Percentiles rank a stretch among this genome's conserved stretches.
These are phyloP conservation scores for Oryzias sinensis DNA, from an alignment of 2,797 vertebrate genomes.

Conservation along the genomic window DNA sequence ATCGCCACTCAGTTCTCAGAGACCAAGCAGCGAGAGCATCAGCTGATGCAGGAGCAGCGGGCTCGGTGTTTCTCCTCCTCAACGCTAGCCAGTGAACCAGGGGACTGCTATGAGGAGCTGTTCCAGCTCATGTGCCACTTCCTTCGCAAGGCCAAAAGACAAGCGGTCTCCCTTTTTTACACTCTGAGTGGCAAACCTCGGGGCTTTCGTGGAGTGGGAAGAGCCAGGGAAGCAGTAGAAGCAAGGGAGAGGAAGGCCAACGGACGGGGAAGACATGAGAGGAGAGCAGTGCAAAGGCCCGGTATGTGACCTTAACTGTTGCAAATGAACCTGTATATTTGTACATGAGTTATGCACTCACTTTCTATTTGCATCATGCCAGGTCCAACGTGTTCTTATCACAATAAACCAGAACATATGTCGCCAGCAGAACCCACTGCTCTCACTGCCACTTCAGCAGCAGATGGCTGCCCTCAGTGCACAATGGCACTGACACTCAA, in stretches of 20 bases:
- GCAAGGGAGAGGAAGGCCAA: conserved; percentile 53
- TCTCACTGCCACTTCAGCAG: conserved; percentile 69
- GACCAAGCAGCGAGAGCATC: conserved; percentile 96
- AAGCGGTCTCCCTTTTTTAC: conserved; percentile 80
- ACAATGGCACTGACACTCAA: conserved; percentile 43
- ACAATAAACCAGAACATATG: conserved; percentile 71
- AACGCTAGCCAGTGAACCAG: conserved; percentile 90
- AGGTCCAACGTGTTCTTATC: conserved; percentile 80
- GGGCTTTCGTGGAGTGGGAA: conserved; percentile 46
- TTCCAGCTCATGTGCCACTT: conserved; percentile 92
- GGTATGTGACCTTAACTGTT: conserved; percentile 30
- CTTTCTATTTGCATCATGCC: conserved; percentile 6
- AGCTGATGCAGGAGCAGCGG: conserved; percentile 96
- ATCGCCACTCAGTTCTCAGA: conserved; percentile 97
- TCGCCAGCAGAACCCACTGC: conserved; percentile 74
- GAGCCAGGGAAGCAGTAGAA: conserved; percentile 42
- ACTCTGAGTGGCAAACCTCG: conserved; percentile 71
- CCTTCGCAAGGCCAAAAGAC: conserved; percentile 86
- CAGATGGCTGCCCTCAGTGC: conserved; percentile 80
- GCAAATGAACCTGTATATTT: background rate
- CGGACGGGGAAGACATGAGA: conserved; percentile 29
- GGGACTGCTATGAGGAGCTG: conserved; percentile 94
- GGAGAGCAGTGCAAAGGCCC: conserved; percentile 26
- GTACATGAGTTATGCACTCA: background rate
- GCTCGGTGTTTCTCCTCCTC: conserved; percentile 89